Evolutionary conservation across 2,797 vertebrate species (phyloP).

Genomic region (Vespertilio murinus): DNA sequence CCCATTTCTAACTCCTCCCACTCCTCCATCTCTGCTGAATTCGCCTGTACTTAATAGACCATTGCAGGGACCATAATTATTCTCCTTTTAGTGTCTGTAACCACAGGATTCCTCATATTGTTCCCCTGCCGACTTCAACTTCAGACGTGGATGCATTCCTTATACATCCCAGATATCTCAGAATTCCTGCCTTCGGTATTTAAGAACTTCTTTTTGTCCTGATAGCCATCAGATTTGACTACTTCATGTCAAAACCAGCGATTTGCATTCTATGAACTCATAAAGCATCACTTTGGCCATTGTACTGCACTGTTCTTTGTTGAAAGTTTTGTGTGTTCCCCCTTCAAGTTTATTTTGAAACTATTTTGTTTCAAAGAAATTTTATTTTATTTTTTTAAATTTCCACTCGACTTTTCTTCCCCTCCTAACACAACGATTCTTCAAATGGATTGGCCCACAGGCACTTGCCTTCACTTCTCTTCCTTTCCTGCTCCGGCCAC

Average conservation of each 20-base stretch:
- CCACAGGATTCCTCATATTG: not conserved
- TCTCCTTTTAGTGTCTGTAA: not conserved
- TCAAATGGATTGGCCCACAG: conserved; percentile 58
- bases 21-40: not conserved
- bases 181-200: not conserved
- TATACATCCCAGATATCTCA: not conserved
- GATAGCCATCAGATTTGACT: not conserved
- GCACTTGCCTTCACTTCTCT: conserved; percentile 55
- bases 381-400: conserved; percentile 42
- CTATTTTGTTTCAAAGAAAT: conserved; percentile 76
- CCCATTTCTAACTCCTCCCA: not conserved
- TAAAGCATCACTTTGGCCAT: conserved; percentile 68
- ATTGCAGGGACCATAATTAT: not conserved
- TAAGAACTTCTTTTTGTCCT: not conserved
- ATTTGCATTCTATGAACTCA: conserved; percentile 61
- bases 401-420: not conserved
- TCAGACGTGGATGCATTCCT: not conserved
- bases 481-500: conserved; percentile 80
- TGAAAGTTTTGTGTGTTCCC: conserved; percentile 16
- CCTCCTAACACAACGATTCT: conserved; percentile 20
- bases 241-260: conserved; percentile 51
- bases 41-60: not conserved
- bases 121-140: not conserved
- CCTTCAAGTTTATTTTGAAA: conserved; percentile 76
- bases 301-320: conserved; percentile 44